Conservation (phyloP, 2,797 vertebrate species). For the Bucorvus abyssinicus region DNA sequence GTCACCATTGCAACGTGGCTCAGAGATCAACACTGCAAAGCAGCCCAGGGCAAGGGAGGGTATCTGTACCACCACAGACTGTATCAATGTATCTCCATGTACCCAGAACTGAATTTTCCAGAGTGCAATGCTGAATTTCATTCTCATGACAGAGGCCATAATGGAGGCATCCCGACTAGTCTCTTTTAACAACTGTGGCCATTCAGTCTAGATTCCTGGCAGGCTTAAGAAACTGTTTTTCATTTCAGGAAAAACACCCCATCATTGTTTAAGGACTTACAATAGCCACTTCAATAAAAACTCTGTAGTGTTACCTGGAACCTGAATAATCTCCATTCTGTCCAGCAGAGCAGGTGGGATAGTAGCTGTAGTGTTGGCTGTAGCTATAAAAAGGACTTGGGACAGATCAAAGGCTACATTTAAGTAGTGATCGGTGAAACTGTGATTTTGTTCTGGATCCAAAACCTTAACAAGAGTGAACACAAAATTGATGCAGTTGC, state of each 20-base stretch:
- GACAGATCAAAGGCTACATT: constrained; percentile 98
- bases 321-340: constrained; percentile 95
- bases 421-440: constrained; percentile 96
- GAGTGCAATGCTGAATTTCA: neutral
- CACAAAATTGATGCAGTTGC: neutral
- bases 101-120: neutral
- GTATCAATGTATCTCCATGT: neutral
- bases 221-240: neutral
- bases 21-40: too few species aligned
- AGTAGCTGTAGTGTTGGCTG: constrained; percentile 91
- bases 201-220: neutral
- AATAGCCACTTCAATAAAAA: neutral
- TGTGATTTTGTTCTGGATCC: constrained; percentile 97
- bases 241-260: neutral
- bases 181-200: neutral
- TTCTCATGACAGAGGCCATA: neutral
- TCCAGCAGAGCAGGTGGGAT: constrained; percentile 94
- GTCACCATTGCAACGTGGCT: too few species aligned
- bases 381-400: constrained; percentile 97
- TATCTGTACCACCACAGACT: neutral
- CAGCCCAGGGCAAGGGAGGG: too few species aligned
- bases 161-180: neutral
- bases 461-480: constrained; percentile 81
- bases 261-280: neutral
- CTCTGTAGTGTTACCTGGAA: constrained; percentile 84